phyloP scores from a whole-genome alignment of 2,888 invertebrate species.

The Dendrolimus pini region DNA sequence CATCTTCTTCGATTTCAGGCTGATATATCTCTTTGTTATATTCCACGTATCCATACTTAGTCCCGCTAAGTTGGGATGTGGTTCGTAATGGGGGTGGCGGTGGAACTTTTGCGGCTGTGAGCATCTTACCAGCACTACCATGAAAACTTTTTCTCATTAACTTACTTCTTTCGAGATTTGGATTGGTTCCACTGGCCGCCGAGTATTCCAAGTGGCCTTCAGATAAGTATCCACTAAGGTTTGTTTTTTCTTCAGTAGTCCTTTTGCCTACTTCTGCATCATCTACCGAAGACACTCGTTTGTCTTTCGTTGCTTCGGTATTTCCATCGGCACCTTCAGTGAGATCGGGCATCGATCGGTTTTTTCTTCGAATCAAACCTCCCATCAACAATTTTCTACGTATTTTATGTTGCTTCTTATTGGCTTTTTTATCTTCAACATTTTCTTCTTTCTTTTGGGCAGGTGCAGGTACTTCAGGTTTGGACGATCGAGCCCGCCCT shows the following conservation, averaged over 20 bases:
- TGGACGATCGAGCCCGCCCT: constrained; percentile 78
- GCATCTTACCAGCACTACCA: constrained; percentile 87
- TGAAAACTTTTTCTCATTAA: constrained; percentile 94
- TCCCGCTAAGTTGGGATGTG: constrained; percentile 87
- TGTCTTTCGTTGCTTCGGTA: constrained; percentile 52
- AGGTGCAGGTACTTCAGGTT: constrained; percentile 81
- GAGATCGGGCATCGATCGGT: constrained; percentile 93
- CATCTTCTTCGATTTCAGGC: constrained; percentile 62
- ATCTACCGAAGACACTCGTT: constrained; percentile 79
- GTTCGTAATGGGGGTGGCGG: constrained; percentile 91
- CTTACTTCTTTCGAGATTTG: constrained; percentile 90
- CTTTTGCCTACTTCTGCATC: constrained; percentile 85
- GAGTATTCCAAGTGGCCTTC: constrained; percentile 91
- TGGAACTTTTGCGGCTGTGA: constrained; percentile 89
- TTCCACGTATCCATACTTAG: constrained; percentile 79
- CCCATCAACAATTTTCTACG: constrained; percentile 92
- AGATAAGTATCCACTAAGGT: constrained; percentile 88
- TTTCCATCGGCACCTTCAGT: constrained; percentile 85
- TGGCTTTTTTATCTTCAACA: constrained; percentile 82
- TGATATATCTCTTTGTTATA: constrained; percentile 56
- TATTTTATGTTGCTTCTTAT: constrained; percentile 94
- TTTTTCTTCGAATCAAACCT: constrained; percentile 90
- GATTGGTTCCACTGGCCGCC: constrained; percentile 81
- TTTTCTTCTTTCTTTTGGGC: constrained; percentile 78
- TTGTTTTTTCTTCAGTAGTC: constrained; percentile 75